Evolutionary conservation across 1,140 invertebrate genomes (phyloP).

Genomic region (Dendroctonus ponderosae): DNA sequence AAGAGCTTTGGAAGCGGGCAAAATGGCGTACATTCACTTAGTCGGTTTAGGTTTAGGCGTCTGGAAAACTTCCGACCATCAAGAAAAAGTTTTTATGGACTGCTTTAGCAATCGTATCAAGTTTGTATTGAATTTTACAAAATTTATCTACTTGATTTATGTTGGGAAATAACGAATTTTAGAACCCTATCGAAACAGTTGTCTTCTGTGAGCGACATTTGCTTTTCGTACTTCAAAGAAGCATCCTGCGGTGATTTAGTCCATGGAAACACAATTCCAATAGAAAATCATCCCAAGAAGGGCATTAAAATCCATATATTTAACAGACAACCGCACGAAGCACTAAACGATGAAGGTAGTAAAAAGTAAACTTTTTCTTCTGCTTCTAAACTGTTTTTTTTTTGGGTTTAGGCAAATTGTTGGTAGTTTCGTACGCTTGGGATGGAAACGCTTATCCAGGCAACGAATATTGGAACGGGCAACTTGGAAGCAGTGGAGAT

Average conservation of each 20-base stretch:
- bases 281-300: slow-evolving; percentile 40
- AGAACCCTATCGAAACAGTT: background rate
- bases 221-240: slow-evolving; percentile 51
- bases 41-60: slow-evolving; percentile 55
- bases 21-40: slow-evolving; percentile 46
- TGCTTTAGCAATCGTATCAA: slow-evolving; percentile 52
- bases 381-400: slow-evolving; percentile 8
- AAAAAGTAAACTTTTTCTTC: background rate
- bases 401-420: slow-evolving; percentile 54
- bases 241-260: slow-evolving; percentile 35
- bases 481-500: slow-evolving; percentile 57
- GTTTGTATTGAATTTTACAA: slow-evolving; percentile 19
- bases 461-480: slow-evolving; percentile 58
- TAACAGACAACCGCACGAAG: slow-evolving; percentile 51
- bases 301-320: slow-evolving; percentile 53
- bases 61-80: slow-evolving; percentile 53
- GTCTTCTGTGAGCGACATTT: slow-evolving; percentile 50
- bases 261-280: slow-evolving; percentile 31
- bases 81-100: slow-evolving; percentile 53
- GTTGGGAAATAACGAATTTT: background rate
- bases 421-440: slow-evolving; percentile 67
- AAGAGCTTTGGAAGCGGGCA: slow-evolving; percentile 41
- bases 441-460: slow-evolving; percentile 67
- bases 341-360: slow-evolving; percentile 35
- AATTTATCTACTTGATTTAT: background rate